Base-by-base conservation (phyloP, 2,113 vertebrate species). In the Ochotona princeps region DNA sequence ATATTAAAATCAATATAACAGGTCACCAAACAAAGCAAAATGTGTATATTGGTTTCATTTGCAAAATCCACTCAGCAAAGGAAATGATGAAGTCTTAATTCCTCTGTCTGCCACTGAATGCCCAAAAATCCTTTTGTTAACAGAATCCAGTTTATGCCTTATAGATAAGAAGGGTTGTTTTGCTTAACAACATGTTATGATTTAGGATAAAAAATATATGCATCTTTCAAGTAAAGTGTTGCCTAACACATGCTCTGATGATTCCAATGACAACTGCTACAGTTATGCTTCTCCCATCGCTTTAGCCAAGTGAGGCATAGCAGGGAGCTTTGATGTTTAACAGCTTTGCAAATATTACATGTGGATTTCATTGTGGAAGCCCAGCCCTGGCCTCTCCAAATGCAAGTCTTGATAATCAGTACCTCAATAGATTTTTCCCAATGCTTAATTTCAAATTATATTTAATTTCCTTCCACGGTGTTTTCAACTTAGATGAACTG, bases 401-500 rank as follows among this genome's bases (percentile, higher is more conserved):
- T 28, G 67, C 35, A 49, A 15, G 66, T 15, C 83, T 63, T 80
- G n/a, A 25, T 61, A 88, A 85, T 65, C 25, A 87, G 61, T 30
- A 32, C 69, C 79, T 74, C 83, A 54, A 1, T 61, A 47, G 38
- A 47, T 26, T 47, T 49, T 63, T 23, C 49, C 63, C 60, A 89
- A 17, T 51, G 38, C 61, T 88, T 90, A 51, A 85, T 82, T 91
- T 92, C 25, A 84, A 94, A 95, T 79, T 89, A 57, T 57, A 49
- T 14, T 78, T 94, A 87, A 66, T 1, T 3, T n/a, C 3, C 15
- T 94, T 38, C 26, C 28, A 85, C 93, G 49, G 35, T 72, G 18
- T 79, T 84, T 88, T 80, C 35, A 70, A 49, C 75, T 32, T 54
- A 26, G 73, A 63, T 61, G 69, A 92, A 89, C 38, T 38, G 18